Base-by-base conservation (phyloP, 2,888 invertebrate genomes). In the Acanthopleura granulata region DNA sequence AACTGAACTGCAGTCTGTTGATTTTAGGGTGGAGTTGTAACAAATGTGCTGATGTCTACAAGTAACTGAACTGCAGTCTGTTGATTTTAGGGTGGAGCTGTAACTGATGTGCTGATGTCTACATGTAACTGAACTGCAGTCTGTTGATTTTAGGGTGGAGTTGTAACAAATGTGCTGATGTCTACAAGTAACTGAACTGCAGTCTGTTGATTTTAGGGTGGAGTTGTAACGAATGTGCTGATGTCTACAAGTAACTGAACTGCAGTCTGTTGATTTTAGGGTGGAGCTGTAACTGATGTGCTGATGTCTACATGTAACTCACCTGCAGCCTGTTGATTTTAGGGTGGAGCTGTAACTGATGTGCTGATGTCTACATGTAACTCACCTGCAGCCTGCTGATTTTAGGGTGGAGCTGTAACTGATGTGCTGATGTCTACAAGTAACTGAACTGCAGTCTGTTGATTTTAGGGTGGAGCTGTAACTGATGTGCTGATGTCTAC, bases 11-110 rank as follows among this genome's bases (percentile, higher is more conserved):
- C 62, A 97, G 91, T 72, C 94, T 92, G 89, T 96, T 94, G 72
- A 96, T 92, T 82, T 97, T 97, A 14, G 96, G 95, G 91, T 99
- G 99, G 51, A 98, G 88, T 83, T 97, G 96, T 61, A 94, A 93
- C 88, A 97, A 95, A 91, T 96, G 97, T 18, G 94, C 92, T 14
- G 96, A 95, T 3, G 94, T 93, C 75, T 95, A 95, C 40, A 40
- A 6, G 9, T 40, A 40, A 40, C 49, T 73, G 78, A 91, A 91
- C 87, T 91, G 92, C 62, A 97, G 91, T 72, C 94, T 92, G 89
- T 96, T 94, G 72, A 96, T 92, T 82, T 97, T 97, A 14, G 96
- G 95, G 91, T 99, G 99, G 51, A 98, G 88, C 83, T 97, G 96
- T 61, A 94, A 93, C 88, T 97, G 95, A 91, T 3, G 94, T 93